Conservation (phyloP, 2,888 invertebrate species). For the Drosophila helvetica region DNA sequence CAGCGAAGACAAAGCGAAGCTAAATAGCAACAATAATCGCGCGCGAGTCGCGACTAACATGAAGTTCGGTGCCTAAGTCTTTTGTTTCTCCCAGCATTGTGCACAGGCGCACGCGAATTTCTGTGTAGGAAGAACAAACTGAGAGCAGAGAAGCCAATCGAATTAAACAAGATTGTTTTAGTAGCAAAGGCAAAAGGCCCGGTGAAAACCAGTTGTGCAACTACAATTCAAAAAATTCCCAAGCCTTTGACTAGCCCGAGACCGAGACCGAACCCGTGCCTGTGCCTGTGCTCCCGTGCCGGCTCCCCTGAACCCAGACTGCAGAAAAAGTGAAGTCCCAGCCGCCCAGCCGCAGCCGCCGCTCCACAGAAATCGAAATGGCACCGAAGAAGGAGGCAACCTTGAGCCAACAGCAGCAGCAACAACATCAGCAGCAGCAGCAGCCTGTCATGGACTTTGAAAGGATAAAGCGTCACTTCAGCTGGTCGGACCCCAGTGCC, state of each 20-base stretch:
- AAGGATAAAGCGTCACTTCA: conserved; percentile 81
- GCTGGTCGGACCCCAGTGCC: conserved; percentile 82
- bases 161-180: conserved; percentile 66
- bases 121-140: conserved; percentile 45
- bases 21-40: conserved; percentile 12
- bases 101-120: conserved; percentile 56
- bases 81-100: conserved; percentile 51
- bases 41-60: conserved; percentile 38
- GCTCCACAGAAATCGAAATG: conserved; percentile 47
- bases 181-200: conserved; percentile 14
- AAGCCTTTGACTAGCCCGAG: conserved; percentile 33
- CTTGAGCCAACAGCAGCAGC: conserved; percentile 61
- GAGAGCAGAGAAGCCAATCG: conserved; percentile 32
- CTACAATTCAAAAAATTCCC: conserved; percentile 52
- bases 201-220: conserved; percentile 72
- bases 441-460: conserved; percentile 77
- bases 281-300: background rate
- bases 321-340: background rate
- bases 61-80: conserved; percentile 69
- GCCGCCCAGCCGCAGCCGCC: background rate
- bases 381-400: conserved; percentile 75
- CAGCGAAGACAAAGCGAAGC: conserved; percentile 6
- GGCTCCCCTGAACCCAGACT: background rate
- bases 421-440: conserved; percentile 56
- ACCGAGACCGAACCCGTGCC: background rate